Evolutionary conservation across 2,113 vertebrate species (phyloP), one percentile per base, ranked within the genome.

Genomic region (Centropus bengalensis): DNA sequence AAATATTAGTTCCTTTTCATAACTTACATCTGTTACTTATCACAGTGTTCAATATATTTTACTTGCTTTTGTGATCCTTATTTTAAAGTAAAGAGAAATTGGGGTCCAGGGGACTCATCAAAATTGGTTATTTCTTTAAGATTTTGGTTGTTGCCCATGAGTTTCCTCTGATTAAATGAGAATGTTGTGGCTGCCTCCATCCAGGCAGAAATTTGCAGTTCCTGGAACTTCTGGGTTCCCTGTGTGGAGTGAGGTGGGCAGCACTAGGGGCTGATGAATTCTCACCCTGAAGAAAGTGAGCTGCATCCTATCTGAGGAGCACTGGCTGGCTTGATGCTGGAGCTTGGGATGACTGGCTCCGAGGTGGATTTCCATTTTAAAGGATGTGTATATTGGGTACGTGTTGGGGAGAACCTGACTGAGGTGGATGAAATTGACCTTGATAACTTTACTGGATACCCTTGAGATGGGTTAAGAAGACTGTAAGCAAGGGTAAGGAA

Each of bases 1-100:
- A 89, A 95, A 86, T 82, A 47, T 51, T 78, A 36, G 30, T 68
- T 96, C 83, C 36, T 93, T 96, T 92, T 93, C 56, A 60, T 88
- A 86, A 83, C 52, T 78, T 60, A 17, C 47, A 83, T 75, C 36
- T 44, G 21, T 74, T 93, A 74, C 60, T 91, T 88, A 60, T 88
- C 60, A 68, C 7, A 13, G 68, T 68, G 49, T 70, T 89, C 59
- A 56, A 63, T 93, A 14, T 47, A 80, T 81, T 95, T 74, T 77
- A 23, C 9, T 6, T 83, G 47, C 28, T 85, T 92, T 47, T 59
- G 28, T 80, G 45, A 70, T 82, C 11, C 30, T 70, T 38, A 62
- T 74, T 93, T 80, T 52, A 67, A 85, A 63, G 30, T 23, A 77
- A 49, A 56, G 54, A 71, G 54, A 85, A 59, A 73, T 30, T 32